Evolutionary conservation across 2,797 vertebrate species (phyloP).

Genomic region (Meriones psammophilus): DNA sequence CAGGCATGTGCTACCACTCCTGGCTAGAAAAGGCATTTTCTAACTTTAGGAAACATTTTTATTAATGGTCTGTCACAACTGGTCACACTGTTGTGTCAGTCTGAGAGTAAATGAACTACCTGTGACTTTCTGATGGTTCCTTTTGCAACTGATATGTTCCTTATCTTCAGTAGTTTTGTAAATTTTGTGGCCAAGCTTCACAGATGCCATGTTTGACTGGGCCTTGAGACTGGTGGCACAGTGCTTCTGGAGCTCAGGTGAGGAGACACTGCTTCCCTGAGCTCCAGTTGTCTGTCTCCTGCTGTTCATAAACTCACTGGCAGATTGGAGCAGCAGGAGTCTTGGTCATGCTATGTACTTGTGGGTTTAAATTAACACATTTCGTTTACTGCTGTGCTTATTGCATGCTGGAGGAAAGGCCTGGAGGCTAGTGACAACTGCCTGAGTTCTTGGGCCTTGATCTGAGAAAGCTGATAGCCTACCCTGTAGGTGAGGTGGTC

Average conservation of each 20-base stretch:
- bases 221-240: background rate
- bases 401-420: conserved; percentile 31
- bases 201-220: background rate
- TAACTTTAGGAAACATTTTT: background rate
- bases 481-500: background rate
- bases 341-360: conserved; percentile 80
- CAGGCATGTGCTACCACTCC: too few species aligned
- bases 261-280: conserved; percentile 78
- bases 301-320: conserved; percentile 84
- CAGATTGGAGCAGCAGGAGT: conserved; percentile 85
- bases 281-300: conserved; percentile 80
- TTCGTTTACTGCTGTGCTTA: conserved; percentile 80
- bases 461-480: background rate
- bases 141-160: background rate
- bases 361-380: conserved; percentile 83
- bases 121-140: background rate
- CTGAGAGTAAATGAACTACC: background rate
- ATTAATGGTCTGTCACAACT: background rate
- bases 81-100: background rate
- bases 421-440: background rate
- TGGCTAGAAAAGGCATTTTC: background rate
- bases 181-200: background rate
- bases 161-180: background rate
- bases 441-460: background rate
- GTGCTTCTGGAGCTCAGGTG: conserved; percentile 77